Percentiles rank a stretch among this genome's conserved stretches.
phyloP scores from a whole-genome alignment of 2,113 vertebrate species.

The Raja brachyura region DNA sequence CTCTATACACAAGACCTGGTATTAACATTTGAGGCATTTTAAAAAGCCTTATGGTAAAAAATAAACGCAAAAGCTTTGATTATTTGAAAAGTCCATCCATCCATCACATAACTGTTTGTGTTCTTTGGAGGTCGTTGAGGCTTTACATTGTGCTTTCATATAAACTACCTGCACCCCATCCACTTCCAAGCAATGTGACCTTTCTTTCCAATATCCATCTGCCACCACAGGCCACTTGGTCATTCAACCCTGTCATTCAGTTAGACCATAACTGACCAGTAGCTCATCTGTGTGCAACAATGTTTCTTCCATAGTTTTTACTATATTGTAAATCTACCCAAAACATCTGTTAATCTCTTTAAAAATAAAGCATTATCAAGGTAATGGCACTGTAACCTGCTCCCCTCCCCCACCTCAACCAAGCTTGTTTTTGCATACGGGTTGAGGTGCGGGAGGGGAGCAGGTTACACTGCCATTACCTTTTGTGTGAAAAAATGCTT shows the following conservation, averaged over 20 bases:
- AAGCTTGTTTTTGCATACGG: not conserved
- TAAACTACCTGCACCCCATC: conserved; percentile 82
- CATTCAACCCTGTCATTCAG: not conserved
- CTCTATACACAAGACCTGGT: not conserved
- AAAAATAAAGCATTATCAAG: not conserved
- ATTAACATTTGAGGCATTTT: not conserved
- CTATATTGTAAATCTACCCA: not conserved
- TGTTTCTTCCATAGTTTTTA: not conserved
- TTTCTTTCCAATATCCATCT: conserved; percentile 66
- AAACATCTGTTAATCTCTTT: not conserved
- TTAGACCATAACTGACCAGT: not conserved
- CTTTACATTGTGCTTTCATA: conserved; percentile 58
- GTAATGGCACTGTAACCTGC: too few species aligned
- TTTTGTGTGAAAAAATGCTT: not conserved
- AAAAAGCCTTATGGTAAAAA: conserved; percentile 39
- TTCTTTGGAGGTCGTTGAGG: conserved; percentile 55
- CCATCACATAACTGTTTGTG: conserved; percentile 69
- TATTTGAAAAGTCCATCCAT: conserved; percentile 73
- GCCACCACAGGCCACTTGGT: not conserved
- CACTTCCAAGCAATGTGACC: conserved; percentile 96
- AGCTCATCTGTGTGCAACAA: too few species aligned
- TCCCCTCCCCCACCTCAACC: too few species aligned
- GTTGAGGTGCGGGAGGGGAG: not conserved
- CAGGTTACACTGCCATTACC: not conserved
- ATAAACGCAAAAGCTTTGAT: conserved; percentile 72